Evolutionary conservation across 2,797 vertebrate species (phyloP).

Genomic region (Emys orbicularis): DNA sequence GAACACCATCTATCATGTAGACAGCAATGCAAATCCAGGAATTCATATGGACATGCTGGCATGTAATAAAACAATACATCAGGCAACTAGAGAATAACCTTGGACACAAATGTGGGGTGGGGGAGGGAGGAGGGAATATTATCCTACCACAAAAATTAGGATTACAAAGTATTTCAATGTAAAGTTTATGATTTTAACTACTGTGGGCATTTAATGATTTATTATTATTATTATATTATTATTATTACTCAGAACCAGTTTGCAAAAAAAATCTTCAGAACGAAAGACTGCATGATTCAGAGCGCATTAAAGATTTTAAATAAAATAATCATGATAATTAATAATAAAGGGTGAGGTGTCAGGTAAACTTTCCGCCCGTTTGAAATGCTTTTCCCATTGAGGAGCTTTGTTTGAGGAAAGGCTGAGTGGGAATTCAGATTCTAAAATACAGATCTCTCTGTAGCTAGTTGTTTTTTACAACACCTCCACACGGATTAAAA

Average conservation of each 20-base stretch:
- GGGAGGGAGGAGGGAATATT: neutral
- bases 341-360: neutral
- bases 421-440: neutral
- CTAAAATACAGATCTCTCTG: neutral
- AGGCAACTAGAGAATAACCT: conserved; percentile 61
- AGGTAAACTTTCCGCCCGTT: neutral
- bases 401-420: neutral
- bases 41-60: conserved; percentile 63
- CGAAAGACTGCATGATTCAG: neutral
- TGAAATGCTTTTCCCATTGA: neutral
- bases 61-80: conserved; percentile 74
- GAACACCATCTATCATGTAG: conserved; percentile 84
- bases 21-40: conserved; percentile 73
- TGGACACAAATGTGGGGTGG: conserved; percentile 14
- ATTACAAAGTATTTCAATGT: neutral
- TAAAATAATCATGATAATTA: neutral
- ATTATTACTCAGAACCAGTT: neutral
- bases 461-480: neutral
- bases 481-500: neutral
- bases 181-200: neutral
- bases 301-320: neutral
- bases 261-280: neutral
- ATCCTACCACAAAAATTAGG: neutral
- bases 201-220: neutral
- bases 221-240: neutral